Evolutionary conservation across 2,113 vertebrate genomes (phyloP).

Genomic region (Apistogramma diplotaenia): DNA sequence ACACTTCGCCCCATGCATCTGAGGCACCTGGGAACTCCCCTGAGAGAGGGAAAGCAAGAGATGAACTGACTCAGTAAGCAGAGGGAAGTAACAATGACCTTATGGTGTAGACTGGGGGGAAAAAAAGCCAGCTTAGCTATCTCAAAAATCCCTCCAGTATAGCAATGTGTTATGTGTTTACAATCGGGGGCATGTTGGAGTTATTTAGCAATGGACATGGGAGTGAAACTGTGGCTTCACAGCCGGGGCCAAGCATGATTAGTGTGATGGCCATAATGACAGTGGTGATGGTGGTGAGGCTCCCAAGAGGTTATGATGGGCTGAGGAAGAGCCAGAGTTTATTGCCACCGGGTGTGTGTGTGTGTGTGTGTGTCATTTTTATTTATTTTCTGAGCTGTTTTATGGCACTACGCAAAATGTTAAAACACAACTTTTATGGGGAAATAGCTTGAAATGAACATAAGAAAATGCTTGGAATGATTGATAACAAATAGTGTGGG

Average conservation of each 20-base stretch:
- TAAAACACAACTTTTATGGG: neutral
- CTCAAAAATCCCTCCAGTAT: constrained; percentile 41
- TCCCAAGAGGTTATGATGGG: constrained; percentile 31
- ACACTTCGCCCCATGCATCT: constrained; percentile 11
- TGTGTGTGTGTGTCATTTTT: neutral
- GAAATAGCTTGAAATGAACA: neutral
- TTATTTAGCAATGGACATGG: constrained; percentile 29
- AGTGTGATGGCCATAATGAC: constrained; percentile 43
- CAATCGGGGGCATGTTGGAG: constrained; percentile 15
- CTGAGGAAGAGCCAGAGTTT: constrained; percentile 32
- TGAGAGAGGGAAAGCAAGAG: constrained; percentile 10
- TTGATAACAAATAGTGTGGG: constrained; percentile 43
- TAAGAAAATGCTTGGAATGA: neutral
- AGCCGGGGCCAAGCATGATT: constrained; percentile 53
- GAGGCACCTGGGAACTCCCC: constrained; percentile 52
- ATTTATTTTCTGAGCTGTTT: constrained; percentile 13
- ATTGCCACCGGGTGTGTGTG: neutral
- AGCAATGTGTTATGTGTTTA: constrained; percentile 49
- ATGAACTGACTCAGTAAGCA: constrained; percentile 11
- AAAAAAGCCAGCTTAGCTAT: constrained; percentile 28
- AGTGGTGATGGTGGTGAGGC: constrained; percentile 41
- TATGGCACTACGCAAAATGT: neutral
- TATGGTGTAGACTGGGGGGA: constrained; percentile 7
- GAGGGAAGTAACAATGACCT: constrained; percentile 35
- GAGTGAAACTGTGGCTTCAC: constrained; percentile 46